A percentile compares a stretch with the other conserved stretches of the same genome.
Evolutionary conservation across 2,888 invertebrate genomes (phyloP).

Genomic region (Griposia aprilina): DNA sequence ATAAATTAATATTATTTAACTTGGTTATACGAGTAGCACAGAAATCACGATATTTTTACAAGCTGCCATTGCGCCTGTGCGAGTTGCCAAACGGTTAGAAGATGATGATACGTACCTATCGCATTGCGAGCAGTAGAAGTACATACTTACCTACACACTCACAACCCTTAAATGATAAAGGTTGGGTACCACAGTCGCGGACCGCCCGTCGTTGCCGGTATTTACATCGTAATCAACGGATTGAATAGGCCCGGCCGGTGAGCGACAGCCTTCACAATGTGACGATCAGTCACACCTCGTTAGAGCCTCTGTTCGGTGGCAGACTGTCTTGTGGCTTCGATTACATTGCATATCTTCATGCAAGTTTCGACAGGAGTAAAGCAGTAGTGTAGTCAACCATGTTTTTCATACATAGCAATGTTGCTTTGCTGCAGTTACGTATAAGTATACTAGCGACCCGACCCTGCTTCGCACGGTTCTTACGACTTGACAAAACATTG

Average conservation of each 20-base stretch:
- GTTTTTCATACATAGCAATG: not conserved
- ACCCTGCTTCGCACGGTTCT: not conserved
- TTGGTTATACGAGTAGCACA: too few relatives aligned
- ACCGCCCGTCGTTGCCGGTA: not conserved
- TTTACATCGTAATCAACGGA: constrained; percentile 15
- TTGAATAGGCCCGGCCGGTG: constrained; percentile 22
- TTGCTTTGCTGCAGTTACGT: not conserved
- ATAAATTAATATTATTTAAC: too few relatives aligned
- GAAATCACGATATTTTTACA: too few relatives aligned
- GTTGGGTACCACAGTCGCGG: constrained; percentile 14
- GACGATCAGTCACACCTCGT: constrained; percentile 11
- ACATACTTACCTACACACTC: not conserved
- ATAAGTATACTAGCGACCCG: not conserved
- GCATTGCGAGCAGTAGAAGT: not conserved
- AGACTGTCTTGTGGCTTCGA: not conserved
- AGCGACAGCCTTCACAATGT: constrained; percentile 16
- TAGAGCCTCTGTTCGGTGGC: not conserved
- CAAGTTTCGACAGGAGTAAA: not conserved
- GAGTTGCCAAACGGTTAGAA: not conserved
- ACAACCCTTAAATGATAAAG: constrained; percentile 5
- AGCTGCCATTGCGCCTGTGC: too few relatives aligned
- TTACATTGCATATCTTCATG: not conserved
- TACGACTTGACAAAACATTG: not conserved
- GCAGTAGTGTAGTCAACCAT: not conserved
- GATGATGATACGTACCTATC: too few relatives aligned